Percentiles rank a stretch among this genome's conserved stretches.
These are phyloP conservation scores for Styela plicata DNA, from an alignment of 23 tunicate species.

Conservation along the genomic window DNA sequence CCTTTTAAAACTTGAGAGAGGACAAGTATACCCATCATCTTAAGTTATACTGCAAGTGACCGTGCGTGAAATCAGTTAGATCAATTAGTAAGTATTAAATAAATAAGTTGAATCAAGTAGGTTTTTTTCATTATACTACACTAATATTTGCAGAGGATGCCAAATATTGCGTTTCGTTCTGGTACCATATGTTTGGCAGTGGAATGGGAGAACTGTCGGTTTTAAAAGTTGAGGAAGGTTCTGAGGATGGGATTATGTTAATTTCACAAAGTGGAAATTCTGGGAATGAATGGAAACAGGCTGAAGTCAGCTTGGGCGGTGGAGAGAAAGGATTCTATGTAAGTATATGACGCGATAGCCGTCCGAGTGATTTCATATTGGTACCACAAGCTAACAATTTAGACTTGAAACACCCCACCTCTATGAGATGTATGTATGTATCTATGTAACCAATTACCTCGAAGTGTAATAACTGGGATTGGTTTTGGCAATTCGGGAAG, in stretches of 20 bases:
- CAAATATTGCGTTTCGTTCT: not conserved
- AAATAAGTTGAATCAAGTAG: not conserved
- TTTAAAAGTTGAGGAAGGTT: not conserved
- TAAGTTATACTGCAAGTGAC: too few relatives aligned
- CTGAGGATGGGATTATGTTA: not conserved
- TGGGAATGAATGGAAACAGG: not conserved
- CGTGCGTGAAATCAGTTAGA: not conserved
- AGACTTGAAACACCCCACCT: too few relatives aligned
- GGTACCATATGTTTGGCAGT: conserved; percentile 9
- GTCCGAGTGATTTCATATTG: too few relatives aligned
- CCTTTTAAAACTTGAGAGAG: too few relatives aligned
- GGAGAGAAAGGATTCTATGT: not conserved
- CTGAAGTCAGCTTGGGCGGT: conserved; percentile 8
- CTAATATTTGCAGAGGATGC: not conserved
- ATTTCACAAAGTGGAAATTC: not conserved
- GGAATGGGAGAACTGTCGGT: not conserved
- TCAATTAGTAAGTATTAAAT: not conserved
- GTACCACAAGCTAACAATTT: too few relatives aligned
- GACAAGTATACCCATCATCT: too few relatives aligned
- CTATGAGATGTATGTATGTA: too few relatives aligned
- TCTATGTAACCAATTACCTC: too few relatives aligned
- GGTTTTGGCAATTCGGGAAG: too few relatives aligned
- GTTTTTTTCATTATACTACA: too few relatives aligned
- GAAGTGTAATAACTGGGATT: too few relatives aligned
- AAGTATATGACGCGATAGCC: too few relatives aligned